These are phyloP conservation scores for Arrhamphus sclerolepis DNA, from an alignment of 2,797 vertebrate genomes.

Conservation along the genomic window DNA sequence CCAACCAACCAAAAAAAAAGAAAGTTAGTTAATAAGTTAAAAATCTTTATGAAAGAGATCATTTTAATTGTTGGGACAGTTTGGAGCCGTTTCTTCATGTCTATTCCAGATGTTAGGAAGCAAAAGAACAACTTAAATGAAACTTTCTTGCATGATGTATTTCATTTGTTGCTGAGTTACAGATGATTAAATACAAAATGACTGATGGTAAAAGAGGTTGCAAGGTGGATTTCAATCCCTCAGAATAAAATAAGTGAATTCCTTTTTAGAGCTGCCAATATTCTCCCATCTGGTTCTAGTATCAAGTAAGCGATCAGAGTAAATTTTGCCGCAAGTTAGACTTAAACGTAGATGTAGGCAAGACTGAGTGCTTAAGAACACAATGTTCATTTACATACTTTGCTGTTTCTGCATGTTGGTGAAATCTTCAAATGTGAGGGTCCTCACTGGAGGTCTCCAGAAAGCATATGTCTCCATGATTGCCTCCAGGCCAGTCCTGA, in stretches of 20 bases:
- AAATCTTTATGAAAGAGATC: too few relatives aligned
- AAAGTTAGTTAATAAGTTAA: too few relatives aligned
- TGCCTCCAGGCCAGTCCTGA: conserved; percentile 95
- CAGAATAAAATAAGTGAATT: conserved; percentile 6
- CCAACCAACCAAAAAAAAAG: too few relatives aligned
- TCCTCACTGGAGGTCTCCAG: conserved; percentile 98
- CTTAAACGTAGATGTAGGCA: background rate
- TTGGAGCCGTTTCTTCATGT: too few relatives aligned
- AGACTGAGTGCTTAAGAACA: background rate
- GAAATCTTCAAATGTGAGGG: conserved; percentile 98
- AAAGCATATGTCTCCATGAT: conserved; percentile 99
- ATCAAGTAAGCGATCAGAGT: background rate
- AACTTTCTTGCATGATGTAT: too few relatives aligned
- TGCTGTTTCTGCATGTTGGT: conserved; percentile 99
- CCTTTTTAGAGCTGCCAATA: background rate
- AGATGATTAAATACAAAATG: background rate
- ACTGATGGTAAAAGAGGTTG: background rate
- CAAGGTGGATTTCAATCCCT: conserved; percentile 5
- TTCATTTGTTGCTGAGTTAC: too few relatives aligned
- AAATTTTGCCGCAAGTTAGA: background rate
- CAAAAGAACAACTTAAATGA: too few relatives aligned
- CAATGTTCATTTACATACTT: conserved; percentile 78
- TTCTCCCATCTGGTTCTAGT: background rate
- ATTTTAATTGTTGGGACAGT: too few relatives aligned
- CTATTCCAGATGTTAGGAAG: too few relatives aligned